A percentile compares a stretch with the other conserved stretches of the same genome.
Conservation (phyloP, 2,888 invertebrate species). For the Venusia cambrica region DNA sequence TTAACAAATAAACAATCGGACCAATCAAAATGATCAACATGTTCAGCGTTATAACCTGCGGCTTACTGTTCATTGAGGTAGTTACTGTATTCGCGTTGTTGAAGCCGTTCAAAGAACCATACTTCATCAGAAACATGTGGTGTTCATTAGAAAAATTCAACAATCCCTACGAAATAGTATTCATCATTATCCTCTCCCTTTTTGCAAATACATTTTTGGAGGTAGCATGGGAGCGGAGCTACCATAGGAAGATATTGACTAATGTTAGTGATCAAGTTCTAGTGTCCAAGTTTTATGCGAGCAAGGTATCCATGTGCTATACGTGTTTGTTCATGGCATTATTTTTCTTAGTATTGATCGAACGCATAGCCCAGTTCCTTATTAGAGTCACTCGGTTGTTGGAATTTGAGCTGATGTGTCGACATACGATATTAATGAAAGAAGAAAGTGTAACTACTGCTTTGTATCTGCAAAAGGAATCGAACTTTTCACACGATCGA, state of each 20-base stretch:
- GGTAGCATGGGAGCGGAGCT: slow-evolving; percentile 41
- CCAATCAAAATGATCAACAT: slow-evolving; percentile 47
- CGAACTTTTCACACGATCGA: too few relatives aligned
- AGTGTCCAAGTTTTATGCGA: slow-evolving; percentile 41
- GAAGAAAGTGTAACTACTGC: slow-evolving; percentile 26
- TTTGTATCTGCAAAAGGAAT: slow-evolving; percentile 2
- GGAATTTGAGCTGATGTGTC: slow-evolving; percentile 64
- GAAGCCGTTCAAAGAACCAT: slow-evolving; percentile 53
- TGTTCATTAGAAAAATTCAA: slow-evolving; percentile 30
- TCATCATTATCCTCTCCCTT: slow-evolving; percentile 30
- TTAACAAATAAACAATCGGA: slow-evolving; percentile 3
- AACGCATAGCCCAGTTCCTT: slow-evolving; percentile 43
- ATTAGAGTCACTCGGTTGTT: slow-evolving; percentile 49
- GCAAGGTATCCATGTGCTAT: slow-evolving; percentile 43
- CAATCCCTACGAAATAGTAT: slow-evolving; percentile 33
- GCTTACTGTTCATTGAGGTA: slow-evolving; percentile 43
- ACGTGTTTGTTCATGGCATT: slow-evolving; percentile 42
- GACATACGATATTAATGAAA: slow-evolving; percentile 50
- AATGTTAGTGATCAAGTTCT: slow-evolving; percentile 35
- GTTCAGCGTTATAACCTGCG: slow-evolving; percentile 40
- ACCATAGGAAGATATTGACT: slow-evolving; percentile 34
- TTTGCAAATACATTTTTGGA: slow-evolving; percentile 45
- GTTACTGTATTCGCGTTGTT: slow-evolving; percentile 46
- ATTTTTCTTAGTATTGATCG: slow-evolving; percentile 48
- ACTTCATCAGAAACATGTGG: slow-evolving; percentile 49